Evolutionary conservation across 2,797 vertebrate species (phyloP).

Genomic region (Sebastes iracundus): DNA sequence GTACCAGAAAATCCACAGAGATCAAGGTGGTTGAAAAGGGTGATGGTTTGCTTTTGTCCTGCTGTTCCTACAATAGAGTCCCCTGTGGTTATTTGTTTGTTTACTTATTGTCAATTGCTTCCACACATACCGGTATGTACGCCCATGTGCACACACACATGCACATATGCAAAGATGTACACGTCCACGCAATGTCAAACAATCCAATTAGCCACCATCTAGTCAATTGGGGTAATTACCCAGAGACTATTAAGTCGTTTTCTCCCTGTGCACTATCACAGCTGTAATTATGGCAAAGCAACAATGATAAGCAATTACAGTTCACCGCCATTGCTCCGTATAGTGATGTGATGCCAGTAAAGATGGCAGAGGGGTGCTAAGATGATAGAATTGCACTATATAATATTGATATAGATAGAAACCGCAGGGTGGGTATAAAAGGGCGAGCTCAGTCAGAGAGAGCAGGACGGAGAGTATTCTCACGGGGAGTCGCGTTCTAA

Average conservation of each 20-base stretch:
- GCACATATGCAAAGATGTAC: conserved; percentile 11
- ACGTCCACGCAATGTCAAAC: conserved; percentile 58
- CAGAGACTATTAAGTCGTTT: conserved; percentile 67
- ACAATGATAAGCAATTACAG: conserved; percentile 66
- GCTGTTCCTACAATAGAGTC: conserved; percentile 21
- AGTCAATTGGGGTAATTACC: conserved; percentile 77
- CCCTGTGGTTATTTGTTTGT: conserved; percentile 41
- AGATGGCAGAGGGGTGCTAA: conserved; percentile 24
- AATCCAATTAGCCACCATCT: conserved; percentile 72
- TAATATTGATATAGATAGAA: conserved; percentile 27
- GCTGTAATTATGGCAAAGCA: conserved; percentile 74
- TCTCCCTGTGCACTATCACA: conserved; percentile 64
- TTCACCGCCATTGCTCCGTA: conserved; percentile 28
- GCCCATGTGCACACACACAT: background rate
- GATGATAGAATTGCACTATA: background rate
- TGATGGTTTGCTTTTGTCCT: background rate
- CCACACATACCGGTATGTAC: background rate
- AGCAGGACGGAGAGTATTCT: conserved; percentile 2
- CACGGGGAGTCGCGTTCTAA: conserved; percentile 4
- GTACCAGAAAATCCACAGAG: background rate
- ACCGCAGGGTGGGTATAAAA: background rate
- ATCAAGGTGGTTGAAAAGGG: background rate
- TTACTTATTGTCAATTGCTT: conserved; percentile 18
- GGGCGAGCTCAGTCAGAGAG: background rate
- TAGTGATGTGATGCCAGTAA: conserved; percentile 29